Base-by-base conservation (phyloP, 1,140 invertebrate genomes). In the Pantala flavescens region DNA sequence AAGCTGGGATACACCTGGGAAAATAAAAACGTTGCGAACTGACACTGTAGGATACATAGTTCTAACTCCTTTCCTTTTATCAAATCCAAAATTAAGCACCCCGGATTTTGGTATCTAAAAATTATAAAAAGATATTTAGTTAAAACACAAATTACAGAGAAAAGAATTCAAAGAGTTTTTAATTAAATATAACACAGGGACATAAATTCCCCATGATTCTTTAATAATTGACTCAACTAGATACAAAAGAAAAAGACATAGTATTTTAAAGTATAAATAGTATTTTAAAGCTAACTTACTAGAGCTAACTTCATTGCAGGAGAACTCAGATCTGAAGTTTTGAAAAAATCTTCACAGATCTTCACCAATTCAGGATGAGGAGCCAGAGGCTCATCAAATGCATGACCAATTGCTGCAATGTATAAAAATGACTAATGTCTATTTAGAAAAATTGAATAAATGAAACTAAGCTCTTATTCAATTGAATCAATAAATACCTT, bases 221-320 rank as follows among this genome's bases (percentile, higher is more conserved):
- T 5, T 36, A 36, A 9, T 5, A 36, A 36, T 36, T 5, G 9
- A 36, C 28, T 5, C 9, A 36, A 9, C 28, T 36, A 9, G 28
- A 36, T n/a, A 36, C 9, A 9, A 36, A 36, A 9, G 28, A 36
- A 36, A 36, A 36, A 36, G n/a, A n/a, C n/a, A n/a, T n/a, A n/a
- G n/a, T n/a, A n/a, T n/a, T n/a, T 36, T 9, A 36, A 36, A 2
- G 28, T 5, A 9, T 9, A 36, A 36, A 36, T 9, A 2, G 28
- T 9, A 36, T 5, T 36, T 36, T 5, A 36, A 36, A 36, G 28
- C 28, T 5, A 36, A 36, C 72, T 49, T 74, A 76, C 75, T 72
- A 71, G 70, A 28, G 75, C 75, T 36, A 76, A 23, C 42, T 76
- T 76, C 75, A 76, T 72, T 28, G n/a, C 36, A 7, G 75, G 75